Base-by-base conservation (phyloP, 2,113 vertebrate genomes). In the Ivindomyrus marchei region DNA sequence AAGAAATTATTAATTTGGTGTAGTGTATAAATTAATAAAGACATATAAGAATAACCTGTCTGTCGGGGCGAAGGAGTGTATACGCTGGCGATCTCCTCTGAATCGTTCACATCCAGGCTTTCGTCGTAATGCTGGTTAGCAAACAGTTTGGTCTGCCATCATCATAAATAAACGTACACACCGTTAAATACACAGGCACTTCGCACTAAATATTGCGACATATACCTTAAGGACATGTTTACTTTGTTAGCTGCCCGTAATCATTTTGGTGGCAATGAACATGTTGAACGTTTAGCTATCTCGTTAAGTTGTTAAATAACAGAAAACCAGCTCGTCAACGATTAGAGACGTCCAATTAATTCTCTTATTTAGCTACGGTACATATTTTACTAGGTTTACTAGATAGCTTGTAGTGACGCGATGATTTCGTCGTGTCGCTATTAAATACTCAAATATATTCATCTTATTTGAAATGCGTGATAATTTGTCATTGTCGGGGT, bases 51-150 rank as follows among this genome's bases (percentile, higher is more conserved):
- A 92, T 91, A 52, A 96, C 96, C 96, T 92, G 90, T 92, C 89
- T 91, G 94, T 50, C 92, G 87, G 10, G 95, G 88, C 11, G 94
- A 91, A 47, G 95, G 96, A 88, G 96, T 95, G 93, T 94, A 94
- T 90, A 95, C 89, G 89, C 96, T 96, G 56, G 94, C 92, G 1
- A 96, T 94, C 90, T 97, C 95, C 88, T 97, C 97, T 0, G 95
- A 89, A 91, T 98, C 97, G 6, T 92, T 92, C n/a, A 97, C 94
- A 15, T 98, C 98, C 93, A 98, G 93, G 77, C 96, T 97, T 93
- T 98, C 98, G 94, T 98, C 98, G 88, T 97, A 98, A 0, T 95
- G 97, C 93, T 97, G 97, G 93, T 98, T 97, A 88, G 95, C 94
- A 27, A 97, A 92, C 70, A 97, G 92, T 56, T 93, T 93, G 89